Evolutionary conservation across 92 coral and sea anemone species (phyloP).

Genomic region (Meandrina meandrites): DNA sequence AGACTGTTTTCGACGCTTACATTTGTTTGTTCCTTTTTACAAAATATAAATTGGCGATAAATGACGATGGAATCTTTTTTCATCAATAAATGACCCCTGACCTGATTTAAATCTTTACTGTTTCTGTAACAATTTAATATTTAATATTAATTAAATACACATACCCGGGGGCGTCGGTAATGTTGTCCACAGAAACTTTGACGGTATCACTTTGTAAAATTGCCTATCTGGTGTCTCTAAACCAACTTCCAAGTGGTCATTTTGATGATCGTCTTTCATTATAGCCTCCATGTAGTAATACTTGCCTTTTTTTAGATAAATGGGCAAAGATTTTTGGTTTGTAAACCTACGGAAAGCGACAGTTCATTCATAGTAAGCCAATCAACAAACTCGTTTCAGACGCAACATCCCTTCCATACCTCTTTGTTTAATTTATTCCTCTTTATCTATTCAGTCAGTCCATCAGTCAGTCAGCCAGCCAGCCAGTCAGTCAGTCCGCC

Average conservation of each 20-base stretch:
- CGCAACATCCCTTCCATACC: neutral
- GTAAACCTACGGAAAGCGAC: neutral
- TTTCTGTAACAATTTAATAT: no score
- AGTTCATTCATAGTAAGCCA: neutral
- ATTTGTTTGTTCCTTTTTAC: no score
- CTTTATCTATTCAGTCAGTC: no score
- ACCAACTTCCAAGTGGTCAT: conserved; percentile 68
- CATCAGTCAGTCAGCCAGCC: no score
- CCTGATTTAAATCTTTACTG: no score
- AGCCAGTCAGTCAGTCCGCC: no score
- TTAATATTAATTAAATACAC: neutral
- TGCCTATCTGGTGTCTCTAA: conserved; percentile 69
- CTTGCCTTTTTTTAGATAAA: conserved; percentile 51
- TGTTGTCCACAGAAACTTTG: conserved; percentile 63
- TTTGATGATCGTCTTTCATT: conserved; percentile 74
- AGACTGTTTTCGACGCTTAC: no score
- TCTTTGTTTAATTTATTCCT: no score
- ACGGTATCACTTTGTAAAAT: conserved; percentile 62
- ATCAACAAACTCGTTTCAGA: neutral
- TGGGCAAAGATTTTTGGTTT: conserved; percentile 60
- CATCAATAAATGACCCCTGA: no score
- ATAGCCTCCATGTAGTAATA: conserved; percentile 77
- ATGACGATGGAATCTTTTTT: no score
- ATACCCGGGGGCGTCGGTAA: neutral
- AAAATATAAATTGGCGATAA: no score